Evolutionary conservation across 2,797 vertebrate species (phyloP).

Genomic region (Sparidentex hasta): DNA sequence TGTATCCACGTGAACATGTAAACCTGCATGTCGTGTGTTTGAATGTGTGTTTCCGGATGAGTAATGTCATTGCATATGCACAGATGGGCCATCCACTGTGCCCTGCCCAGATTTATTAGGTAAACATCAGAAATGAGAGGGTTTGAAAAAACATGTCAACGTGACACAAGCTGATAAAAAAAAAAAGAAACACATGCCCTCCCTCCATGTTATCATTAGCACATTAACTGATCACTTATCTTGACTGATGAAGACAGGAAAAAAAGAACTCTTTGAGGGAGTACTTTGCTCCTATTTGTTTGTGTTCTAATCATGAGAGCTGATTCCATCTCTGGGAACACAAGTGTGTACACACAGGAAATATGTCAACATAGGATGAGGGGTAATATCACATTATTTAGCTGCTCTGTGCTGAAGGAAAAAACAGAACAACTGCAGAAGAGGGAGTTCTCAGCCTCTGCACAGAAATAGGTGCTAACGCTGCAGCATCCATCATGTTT

Average conservation of each 20-base stretch:
- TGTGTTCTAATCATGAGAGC: conserved; percentile 43
- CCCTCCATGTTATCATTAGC: conserved; percentile 45
- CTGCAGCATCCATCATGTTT: conserved; percentile 25
- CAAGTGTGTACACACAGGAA: conserved; percentile 16
- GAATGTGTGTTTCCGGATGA: conserved; percentile 14
- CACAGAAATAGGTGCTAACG: conserved; percentile 7
- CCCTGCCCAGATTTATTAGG: conserved; percentile 40
- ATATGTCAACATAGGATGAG: conserved; percentile 37
- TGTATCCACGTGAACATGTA: neutral
- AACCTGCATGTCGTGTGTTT: conserved; percentile 17
- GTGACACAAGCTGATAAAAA: conserved; percentile 44
- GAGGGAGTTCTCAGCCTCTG: conserved; percentile 11
- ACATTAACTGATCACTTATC: conserved; percentile 65
- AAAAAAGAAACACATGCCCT: conserved; percentile 66
- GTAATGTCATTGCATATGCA: conserved; percentile 43
- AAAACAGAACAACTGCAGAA: neutral
- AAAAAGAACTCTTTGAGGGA: conserved; percentile 28
- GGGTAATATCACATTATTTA: conserved; percentile 32
- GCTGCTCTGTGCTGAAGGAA: neutral
- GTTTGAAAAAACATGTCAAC: conserved; percentile 67
- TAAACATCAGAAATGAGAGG: conserved; percentile 60
- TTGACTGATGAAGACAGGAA: conserved; percentile 54
- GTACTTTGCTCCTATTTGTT: conserved; percentile 48
- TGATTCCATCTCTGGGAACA: conserved; percentile 49
- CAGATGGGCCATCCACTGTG: conserved; percentile 37